Evolutionary conservation across 2,888 invertebrate genomes (phyloP), one percentile per base, ranked within the genome.

Genomic region (Trypoxylon attenuatum): DNA sequence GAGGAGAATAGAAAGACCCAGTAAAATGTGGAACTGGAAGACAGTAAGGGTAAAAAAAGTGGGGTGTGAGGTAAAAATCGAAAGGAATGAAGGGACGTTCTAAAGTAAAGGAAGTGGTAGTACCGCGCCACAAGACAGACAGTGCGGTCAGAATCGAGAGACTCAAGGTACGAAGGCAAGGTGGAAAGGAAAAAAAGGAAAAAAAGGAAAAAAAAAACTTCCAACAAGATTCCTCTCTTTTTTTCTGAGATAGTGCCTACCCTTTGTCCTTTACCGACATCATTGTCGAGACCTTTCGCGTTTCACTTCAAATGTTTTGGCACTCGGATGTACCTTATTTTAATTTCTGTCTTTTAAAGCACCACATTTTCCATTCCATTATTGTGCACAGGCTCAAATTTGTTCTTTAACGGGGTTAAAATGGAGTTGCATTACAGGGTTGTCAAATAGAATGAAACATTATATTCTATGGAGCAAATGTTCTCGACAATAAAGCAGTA

Each of bases 251-350:
- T n/a, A n/a, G n/a, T n/a, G n/a, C n/a, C n/a, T n/a, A n/a, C n/a
- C 27, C 49, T 49, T 63, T 39, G 42, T 63, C 8, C 38, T 23
- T 42, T 6, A 10, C 27, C 19, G n/a, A 49, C 15, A n/a, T 33
- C 33, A n/a, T 43, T 45, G 22, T 16, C 27, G 15, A 42, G 47
- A n/a, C 27, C 51, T 41, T 46, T 46, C 53, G 29, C 39, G 41
- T 25, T 15, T 18, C 10, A 38, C 47, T 39, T 47, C 5, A 13
- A 47, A 47, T 33, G 61, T 25, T 61, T 46, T n/a, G n/a, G n/a
- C n/a, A n/a, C n/a, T n/a, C n/a, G n/a, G n/a, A n/a, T n/a, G n/a
- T n/a, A n/a, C n/a, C n/a, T n/a, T n/a, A n/a, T n/a, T n/a, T n/a
- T n/a, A n/a, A n/a, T n/a, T n/a, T n/a, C n/a, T n/a, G n/a, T n/a